phyloP scores from a whole-genome alignment of 2,797 vertebrate genomes.

The Schizopygopsis malacanthus region DNA sequence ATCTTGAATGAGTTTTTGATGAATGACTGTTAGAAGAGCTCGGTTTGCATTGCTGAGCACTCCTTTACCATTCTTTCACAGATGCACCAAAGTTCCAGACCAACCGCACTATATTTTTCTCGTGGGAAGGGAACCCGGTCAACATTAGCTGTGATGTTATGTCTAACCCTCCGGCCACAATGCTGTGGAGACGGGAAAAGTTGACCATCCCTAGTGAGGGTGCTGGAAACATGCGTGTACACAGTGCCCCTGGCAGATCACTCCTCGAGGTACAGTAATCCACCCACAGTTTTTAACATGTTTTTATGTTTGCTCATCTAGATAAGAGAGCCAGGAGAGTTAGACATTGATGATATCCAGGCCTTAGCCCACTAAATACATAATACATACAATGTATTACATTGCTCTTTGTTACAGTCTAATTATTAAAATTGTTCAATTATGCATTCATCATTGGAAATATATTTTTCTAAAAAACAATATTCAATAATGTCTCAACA shows the following conservation, averaged over 20 bases:
- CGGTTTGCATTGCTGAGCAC: background rate
- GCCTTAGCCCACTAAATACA: background rate
- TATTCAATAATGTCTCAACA: background rate
- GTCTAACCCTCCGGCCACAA: slow-evolving; percentile 91
- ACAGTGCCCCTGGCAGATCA: slow-evolving; percentile 84
- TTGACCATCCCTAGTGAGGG: slow-evolving; percentile 88
- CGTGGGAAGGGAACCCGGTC: slow-evolving; percentile 97
- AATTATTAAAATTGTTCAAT: background rate
- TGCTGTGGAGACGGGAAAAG: slow-evolving; percentile 93
- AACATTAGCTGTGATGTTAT: slow-evolving; percentile 97
- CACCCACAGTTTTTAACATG: background rate
- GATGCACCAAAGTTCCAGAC: slow-evolving; percentile 94
- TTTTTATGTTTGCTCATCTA: background rate
- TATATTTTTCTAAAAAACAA: background rate
- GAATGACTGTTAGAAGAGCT: slow-evolving; percentile 26
- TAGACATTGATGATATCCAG: background rate
- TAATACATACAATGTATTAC: background rate
- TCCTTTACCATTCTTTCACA: slow-evolving; percentile 65
- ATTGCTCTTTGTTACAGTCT: background rate
- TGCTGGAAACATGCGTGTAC: slow-evolving; percentile 84
- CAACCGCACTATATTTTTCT: slow-evolving; percentile 94
- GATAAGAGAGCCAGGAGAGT: background rate
- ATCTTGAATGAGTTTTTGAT: slow-evolving; percentile 44
- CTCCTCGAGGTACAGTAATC: slow-evolving; percentile 86
- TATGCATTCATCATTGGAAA: background rate